These are phyloP conservation scores for Psittacula derbiana DNA, from an alignment of 2,797 vertebrate genomes.

Conservation along the genomic window DNA sequence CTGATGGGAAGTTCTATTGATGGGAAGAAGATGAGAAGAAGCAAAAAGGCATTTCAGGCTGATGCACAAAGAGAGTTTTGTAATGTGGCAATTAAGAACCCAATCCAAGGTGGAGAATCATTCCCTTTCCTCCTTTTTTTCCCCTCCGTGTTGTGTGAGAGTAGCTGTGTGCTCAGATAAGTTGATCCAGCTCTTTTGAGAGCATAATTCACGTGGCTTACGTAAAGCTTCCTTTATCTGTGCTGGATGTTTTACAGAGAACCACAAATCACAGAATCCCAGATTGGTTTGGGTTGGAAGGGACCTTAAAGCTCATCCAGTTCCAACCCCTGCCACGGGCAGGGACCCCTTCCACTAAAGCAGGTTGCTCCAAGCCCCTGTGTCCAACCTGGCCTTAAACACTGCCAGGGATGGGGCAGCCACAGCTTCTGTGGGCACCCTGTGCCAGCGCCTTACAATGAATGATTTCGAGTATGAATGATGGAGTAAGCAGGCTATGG, in stretches of 20 bases:
- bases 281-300: neutral
- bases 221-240: too few relatives aligned
- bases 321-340: neutral
- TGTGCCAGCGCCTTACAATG: neutral
- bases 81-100: too few relatives aligned
- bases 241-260: neutral
- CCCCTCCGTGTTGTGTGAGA: too few relatives aligned
- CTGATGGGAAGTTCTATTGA: neutral
- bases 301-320: neutral
- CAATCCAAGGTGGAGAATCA: too few relatives aligned
- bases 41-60: too few relatives aligned
- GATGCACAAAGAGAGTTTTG: too few relatives aligned
- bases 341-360: neutral
- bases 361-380: neutral
- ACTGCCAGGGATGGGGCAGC: neutral
- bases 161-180: too few relatives aligned
- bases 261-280: accelerated
- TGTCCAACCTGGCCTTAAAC: neutral
- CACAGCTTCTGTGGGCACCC: neutral
- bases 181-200: too few relatives aligned
- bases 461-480: neutral
- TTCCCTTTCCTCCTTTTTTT: too few relatives aligned
- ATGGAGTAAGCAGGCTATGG: neutral
- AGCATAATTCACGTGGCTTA: too few relatives aligned
- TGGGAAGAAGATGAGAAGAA: neutral